Percentiles rank a stretch among this genome's conserved stretches.
These are phyloP conservation scores for Rhamnusium bicolor DNA, from an alignment of 2,888 invertebrate species.

Conservation along the genomic window DNA sequence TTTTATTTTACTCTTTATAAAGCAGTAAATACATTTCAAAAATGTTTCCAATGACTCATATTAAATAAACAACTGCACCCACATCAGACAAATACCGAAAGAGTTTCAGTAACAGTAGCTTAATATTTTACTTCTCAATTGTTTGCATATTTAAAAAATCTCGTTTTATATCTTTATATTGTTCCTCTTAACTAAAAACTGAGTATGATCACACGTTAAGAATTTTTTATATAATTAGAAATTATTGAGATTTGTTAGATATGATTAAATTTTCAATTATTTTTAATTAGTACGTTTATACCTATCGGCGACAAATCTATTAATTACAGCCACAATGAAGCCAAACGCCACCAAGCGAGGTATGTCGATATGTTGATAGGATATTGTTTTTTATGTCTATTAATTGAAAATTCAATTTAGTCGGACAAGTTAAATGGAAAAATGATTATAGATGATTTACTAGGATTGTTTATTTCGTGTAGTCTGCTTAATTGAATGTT, in stretches of 20 bases:
- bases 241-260: not conserved
- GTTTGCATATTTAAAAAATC: too few species aligned
- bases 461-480: constrained; percentile 35
- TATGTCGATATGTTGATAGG: constrained; percentile 36
- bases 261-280: constrained; percentile 26
- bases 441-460: constrained; percentile 47
- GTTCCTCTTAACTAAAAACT: too few species aligned
- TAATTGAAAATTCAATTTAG: constrained; percentile 40
- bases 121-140: too few species aligned
- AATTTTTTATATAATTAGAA: too few species aligned
- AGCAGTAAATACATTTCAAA: too few species aligned
- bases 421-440: constrained; percentile 28
- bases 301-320: constrained; percentile 26
- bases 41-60: too few species aligned
- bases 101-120: too few species aligned
- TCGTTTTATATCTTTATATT: too few species aligned
- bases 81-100: too few species aligned
- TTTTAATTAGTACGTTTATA: constrained; percentile 30
- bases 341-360: constrained; percentile 7
- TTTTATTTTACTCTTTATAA: too few species aligned
- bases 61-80: too few species aligned
- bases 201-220: too few species aligned
- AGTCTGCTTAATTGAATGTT: constrained; percentile 42
- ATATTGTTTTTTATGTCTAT: constrained; percentile 35
- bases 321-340: constrained; percentile 25